Conservation (phyloP, 2,113 vertebrate genomes). For the Aptenodytes forsteri region DNA sequence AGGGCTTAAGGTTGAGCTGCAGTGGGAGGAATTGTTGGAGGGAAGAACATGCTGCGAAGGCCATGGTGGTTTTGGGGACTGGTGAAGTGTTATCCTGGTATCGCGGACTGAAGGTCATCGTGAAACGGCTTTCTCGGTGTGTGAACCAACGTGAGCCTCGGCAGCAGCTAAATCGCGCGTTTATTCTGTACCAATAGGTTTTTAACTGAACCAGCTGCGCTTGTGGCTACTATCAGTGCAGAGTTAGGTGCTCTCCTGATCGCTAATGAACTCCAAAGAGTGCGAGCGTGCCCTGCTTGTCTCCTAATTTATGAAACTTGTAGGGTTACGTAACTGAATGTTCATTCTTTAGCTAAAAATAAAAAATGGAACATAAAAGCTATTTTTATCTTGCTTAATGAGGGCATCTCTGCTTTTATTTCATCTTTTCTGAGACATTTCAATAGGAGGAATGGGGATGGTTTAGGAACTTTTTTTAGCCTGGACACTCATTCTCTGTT, state of each 20-base stretch:
- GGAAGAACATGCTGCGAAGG: not conserved
- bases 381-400: slow-evolving; percentile 75
- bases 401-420: slow-evolving; percentile 70
- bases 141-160: fast-evolving
- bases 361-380: slow-evolving; percentile 71
- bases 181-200: not conserved
- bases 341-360: slow-evolving; percentile 70
- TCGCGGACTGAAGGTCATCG: not conserved
- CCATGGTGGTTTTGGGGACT: not conserved
- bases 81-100: not conserved
- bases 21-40: not conserved
- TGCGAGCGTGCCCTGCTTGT: not conserved
- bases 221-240: not conserved
- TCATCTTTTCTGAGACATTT: slow-evolving; percentile 34
- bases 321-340: slow-evolving; percentile 63
- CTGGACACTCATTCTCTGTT: not conserved
- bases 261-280: not conserved
- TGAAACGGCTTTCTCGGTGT: not conserved
- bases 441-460: not conserved
- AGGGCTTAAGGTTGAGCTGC: not conserved
- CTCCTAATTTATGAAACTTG: not conserved
- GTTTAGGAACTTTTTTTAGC: not conserved
- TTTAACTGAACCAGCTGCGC: not conserved
- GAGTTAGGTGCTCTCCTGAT: not conserved
- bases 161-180: fast-evolving